Conservation (phyloP, 2,113 vertebrate genomes). For the Oreotrochilus melanogaster region DNA sequence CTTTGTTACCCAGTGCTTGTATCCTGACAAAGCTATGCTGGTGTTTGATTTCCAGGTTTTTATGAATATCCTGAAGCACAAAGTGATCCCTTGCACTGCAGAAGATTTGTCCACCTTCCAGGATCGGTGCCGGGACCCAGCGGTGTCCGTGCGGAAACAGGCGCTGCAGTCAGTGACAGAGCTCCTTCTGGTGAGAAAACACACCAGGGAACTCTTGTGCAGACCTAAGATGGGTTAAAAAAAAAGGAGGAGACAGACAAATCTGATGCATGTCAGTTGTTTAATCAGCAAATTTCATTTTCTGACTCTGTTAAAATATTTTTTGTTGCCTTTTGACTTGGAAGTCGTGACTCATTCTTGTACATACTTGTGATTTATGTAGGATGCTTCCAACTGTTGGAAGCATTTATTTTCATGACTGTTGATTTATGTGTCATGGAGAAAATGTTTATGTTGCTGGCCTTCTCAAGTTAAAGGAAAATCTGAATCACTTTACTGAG, state of each 20-base stretch:
- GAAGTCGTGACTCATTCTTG: constrained; percentile 1
- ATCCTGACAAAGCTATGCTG: fast-evolving
- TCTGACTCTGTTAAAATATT: not conserved
- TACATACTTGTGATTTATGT: not conserved
- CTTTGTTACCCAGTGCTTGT: fast-evolving
- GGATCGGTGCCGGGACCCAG: constrained; percentile 89
- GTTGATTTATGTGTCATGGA: constrained; percentile 37
- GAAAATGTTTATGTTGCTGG: constrained; percentile 56
- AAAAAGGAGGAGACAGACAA: not conserved
- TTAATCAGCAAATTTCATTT: not conserved
- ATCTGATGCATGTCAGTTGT: not conserved
- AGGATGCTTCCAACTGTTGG: constrained; percentile 12
- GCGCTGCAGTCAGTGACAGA: constrained; percentile 89
- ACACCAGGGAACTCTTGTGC: not conserved
- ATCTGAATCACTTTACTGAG: constrained; percentile 23
- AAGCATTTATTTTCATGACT: not conserved
- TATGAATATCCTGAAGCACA: constrained; percentile 85
- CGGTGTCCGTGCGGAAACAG: constrained; percentile 92
- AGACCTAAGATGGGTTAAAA: not conserved
- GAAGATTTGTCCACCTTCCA: constrained; percentile 84
- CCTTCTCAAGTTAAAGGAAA: constrained; percentile 44
- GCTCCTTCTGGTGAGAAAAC: constrained; percentile 85
- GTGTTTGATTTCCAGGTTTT: constrained; percentile 79
- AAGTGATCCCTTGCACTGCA: constrained; percentile 63
- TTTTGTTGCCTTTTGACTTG: not conserved